Evolutionary conservation across 2,888 invertebrate genomes (phyloP).

Genomic region (Noctua pronuba): DNA sequence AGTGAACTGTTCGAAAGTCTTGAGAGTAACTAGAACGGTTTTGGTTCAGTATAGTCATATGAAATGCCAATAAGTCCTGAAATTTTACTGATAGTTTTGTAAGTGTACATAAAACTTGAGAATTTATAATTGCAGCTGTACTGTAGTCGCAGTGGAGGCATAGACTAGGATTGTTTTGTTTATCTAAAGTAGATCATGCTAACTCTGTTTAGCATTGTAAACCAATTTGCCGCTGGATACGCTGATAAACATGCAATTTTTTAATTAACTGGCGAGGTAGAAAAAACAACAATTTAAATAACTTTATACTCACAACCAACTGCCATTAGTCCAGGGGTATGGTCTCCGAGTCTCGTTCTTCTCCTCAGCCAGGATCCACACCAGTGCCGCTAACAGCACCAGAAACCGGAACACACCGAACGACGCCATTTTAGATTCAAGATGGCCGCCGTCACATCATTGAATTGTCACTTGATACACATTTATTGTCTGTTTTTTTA

Average conservation of each 20-base stretch:
- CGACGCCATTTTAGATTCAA: constrained; percentile 80
- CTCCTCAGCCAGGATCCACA: constrained; percentile 80
- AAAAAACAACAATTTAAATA: background rate
- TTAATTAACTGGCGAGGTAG: background rate
- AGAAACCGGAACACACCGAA: constrained; percentile 81
- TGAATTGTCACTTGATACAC: constrained; percentile 54
- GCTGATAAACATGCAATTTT: background rate
- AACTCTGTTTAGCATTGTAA: background rate
- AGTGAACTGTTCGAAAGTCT: background rate
- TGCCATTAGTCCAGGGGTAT: constrained; percentile 84
- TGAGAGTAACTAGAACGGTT: background rate
- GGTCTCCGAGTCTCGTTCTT: constrained; percentile 66
- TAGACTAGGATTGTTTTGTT: background rate
- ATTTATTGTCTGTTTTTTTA: constrained; percentile 16
- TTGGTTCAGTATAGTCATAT: background rate
- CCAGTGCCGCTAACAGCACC: constrained; percentile 80
- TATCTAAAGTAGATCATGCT: background rate
- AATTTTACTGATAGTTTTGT: background rate
- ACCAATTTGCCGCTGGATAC: background rate
- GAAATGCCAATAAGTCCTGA: background rate
- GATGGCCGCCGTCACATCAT: constrained; percentile 67
- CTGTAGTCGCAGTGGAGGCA: background rate
- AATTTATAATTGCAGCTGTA: background rate
- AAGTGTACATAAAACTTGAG: background rate
- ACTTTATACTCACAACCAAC: constrained; percentile 86